These are phyloP conservation scores for Acanthopagrus latus DNA, from an alignment of 2,797 vertebrate species.

Conservation along the genomic window DNA sequence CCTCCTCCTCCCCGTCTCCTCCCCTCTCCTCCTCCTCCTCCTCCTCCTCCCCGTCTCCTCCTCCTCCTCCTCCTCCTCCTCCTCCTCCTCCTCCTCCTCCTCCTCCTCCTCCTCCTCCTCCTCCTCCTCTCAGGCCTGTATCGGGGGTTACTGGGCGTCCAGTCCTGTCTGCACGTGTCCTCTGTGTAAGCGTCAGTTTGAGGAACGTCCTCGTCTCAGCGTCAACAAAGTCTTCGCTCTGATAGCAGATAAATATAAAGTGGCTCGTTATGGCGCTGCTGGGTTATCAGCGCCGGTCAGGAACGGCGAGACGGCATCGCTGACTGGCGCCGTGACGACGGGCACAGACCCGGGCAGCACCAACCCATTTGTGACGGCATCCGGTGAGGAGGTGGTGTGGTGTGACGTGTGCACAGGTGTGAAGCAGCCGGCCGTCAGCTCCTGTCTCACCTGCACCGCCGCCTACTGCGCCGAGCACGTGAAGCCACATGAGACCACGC, in stretches of 20 bases:
- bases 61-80: too few species aligned
- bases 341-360: accelerated
- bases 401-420: conserved; percentile 89
- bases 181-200: conserved; percentile 87
- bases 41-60: too few species aligned
- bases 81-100: not conserved
- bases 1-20: too few species aligned
- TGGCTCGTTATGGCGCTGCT: not conserved
- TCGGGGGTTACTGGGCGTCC: conserved; percentile 89
- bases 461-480: conserved; percentile 92
- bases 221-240: conserved; percentile 84
- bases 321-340: accelerated
- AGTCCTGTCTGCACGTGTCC: conserved; percentile 86
- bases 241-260: conserved; percentile 76
- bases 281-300: not conserved
- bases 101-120: not conserved
- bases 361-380: conserved; percentile 1
- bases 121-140: conserved; percentile 77
- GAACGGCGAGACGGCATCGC: accelerated
- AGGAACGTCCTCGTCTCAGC: conserved; percentile 86
- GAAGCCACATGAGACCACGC: conserved; percentile 84
- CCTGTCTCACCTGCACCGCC: conserved; percentile 94
- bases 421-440: conserved; percentile 82
- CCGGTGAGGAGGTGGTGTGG: conserved; percentile 57
- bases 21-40: too few species aligned